Conservation (phyloP, 2,113 vertebrate species). For the Coregonus clupeaformis region DNA sequence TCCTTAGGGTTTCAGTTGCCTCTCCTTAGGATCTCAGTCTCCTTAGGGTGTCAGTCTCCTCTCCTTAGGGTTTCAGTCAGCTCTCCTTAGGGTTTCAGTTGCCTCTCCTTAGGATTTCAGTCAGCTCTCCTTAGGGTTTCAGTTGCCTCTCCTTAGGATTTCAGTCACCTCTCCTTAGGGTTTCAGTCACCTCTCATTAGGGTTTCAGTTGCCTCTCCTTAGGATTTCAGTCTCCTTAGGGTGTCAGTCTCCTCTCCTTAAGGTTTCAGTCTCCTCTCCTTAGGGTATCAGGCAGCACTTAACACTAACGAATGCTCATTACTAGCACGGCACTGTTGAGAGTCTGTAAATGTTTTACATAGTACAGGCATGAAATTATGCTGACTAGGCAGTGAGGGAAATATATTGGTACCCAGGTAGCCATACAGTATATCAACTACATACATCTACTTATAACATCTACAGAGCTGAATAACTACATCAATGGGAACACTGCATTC, state of each 20-base stretch:
- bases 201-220: fast-evolving
- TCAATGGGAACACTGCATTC: background rate
- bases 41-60: too few relatives aligned
- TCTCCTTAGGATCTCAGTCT: too few relatives aligned
- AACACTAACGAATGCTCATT: conserved; percentile 31
- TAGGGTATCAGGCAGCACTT: conserved; percentile 23
- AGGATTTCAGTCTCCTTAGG: too few relatives aligned
- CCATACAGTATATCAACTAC: conserved; percentile 19
- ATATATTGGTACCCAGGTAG: conserved; percentile 9
- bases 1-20: too few relatives aligned
- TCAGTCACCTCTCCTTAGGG: too few relatives aligned
- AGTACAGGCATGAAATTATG: conserved; percentile 26
- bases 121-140: too few relatives aligned
- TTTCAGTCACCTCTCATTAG: fast-evolving
- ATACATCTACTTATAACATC: background rate
- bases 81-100: too few relatives aligned
- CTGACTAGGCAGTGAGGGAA: conserved; percentile 26
- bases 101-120: too few relatives aligned
- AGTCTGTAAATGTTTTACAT: conserved; percentile 1
- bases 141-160: too few relatives aligned
- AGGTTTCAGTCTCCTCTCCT: too few relatives aligned
- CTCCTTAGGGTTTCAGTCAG: too few relatives aligned
- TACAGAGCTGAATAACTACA: conserved; percentile 22
- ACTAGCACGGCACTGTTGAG: conserved; percentile 14
- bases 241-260: too few relatives aligned